Evolutionary conservation across 2,888 invertebrate species (phyloP), one percentile per base, ranked within the genome.

Genomic region (Hermodice carunculata): DNA sequence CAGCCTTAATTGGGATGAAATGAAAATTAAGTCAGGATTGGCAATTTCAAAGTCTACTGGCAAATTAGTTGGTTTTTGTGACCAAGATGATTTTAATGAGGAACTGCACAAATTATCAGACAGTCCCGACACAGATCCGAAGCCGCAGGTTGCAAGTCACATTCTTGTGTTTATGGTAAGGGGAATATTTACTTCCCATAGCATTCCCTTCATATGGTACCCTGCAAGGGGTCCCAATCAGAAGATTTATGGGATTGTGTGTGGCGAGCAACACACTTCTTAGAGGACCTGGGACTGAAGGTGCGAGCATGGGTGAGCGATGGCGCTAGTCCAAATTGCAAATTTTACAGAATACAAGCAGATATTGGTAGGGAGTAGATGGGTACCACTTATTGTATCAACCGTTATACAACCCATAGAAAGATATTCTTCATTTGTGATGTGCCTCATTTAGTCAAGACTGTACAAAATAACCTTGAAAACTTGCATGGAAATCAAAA

Each of bases 401-500:
- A 56, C 56, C 22, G 28, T 17, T 56, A 56, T 56, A 43, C 14
- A 14, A 17, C 43, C 5, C 17, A 29, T 17, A 17, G 56, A 26
- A 56, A 56, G 17, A 40, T 56, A n/a, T 56, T 43, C 19, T 56
- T 56, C 28, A 56, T 56, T 14, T 56, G 28, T 56, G 43, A 56
- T 43, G 42, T 43, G 14, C 56, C 56, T 24, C 56, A 56, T 19
- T 28, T 56, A 6, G 5, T 56, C 4, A 56, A 56, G 28, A 56
- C 56, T 6, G 17, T 17, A 34, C 4, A 43, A 42, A 56, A 56
- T 40, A 40, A 28, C 28, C 28, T 56, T 11, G 56, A 34, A 17
- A 56, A 56, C 28, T 56, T 43, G 4, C 28, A 43, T 32, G 28
- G 61, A 4, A 32, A 51, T 29, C 22, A 49, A 24, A 49, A 49